Evolutionary conservation across 1,140 invertebrate species (phyloP), one percentile per base, ranked within the genome.

Genomic region (Aphelenchoides besseyi): DNA sequence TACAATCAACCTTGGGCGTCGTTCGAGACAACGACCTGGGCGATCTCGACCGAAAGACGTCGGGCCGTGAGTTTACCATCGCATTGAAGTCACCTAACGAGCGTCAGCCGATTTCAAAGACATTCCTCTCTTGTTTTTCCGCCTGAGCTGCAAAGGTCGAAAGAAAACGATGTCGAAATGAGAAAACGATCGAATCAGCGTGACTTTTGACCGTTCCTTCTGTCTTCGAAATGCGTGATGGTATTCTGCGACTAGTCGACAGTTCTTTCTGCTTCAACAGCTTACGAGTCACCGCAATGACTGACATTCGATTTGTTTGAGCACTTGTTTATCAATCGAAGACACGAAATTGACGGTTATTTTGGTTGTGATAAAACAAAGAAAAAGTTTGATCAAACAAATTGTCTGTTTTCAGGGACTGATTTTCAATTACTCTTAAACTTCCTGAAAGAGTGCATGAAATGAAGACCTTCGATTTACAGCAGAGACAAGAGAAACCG

Each of bases 51-150:
- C n/a, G n/a, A n/a, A n/a, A n/a, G n/a, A n/a, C n/a, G n/a, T n/a
- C n/a, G n/a, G n/a, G n/a, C n/a, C n/a, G n/a, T n/a, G n/a, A n/a
- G n/a, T n/a, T n/a, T n/a, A n/a, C n/a, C n/a, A n/a, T n/a, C n/a
- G n/a, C n/a, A n/a, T n/a, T n/a, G n/a, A n/a, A n/a, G n/a, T n/a
- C 12, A 48, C 41, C 41, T 12, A 23, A 48, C 41, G 41, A 23
- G 23, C 41, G 41, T 48, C 41, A 48, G 41, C 41, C 41, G 41
- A 48, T 48, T 48, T 48, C 41, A 48, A 48, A 48, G 41, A 48
- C 41, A 48, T 23, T 48, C 41, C 12, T 23, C 41, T 12, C 12
- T 48, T 48, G 41, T 48, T 48, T 48, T 48, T 48, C 41, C 41
- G 41, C 41, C 12, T 48, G 12, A 12, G 41, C 41, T 48, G 41